Evolutionary conservation across 2,113 vertebrate genomes (phyloP).

Genomic region (Cnemophilus loriae): DNA sequence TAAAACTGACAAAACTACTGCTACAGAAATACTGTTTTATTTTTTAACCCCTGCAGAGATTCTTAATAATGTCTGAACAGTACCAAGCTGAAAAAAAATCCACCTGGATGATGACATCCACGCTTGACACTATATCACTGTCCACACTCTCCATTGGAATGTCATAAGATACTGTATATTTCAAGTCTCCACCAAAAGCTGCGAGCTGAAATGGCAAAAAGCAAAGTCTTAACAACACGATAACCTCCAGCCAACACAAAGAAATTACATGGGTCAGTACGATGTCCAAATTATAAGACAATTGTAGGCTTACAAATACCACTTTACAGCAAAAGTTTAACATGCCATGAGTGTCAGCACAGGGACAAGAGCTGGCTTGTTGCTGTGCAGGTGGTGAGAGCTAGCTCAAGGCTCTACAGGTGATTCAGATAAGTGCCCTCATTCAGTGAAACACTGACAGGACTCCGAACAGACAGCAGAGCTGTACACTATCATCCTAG

Average conservation of each 20-base stretch:
- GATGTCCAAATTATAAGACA: background rate
- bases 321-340: background rate
- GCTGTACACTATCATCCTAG: background rate
- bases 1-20: background rate
- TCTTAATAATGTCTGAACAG: background rate
- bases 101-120: conserved; percentile 83
- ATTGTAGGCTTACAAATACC: background rate
- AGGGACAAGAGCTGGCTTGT: background rate
- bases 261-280: background rate
- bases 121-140: conserved; percentile 67
- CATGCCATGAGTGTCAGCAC: accelerated
- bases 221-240: accelerated
- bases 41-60: background rate
- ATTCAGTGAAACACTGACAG: background rate
- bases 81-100: background rate
- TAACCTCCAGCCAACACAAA: background rate
- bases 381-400: background rate
- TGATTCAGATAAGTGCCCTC: background rate
- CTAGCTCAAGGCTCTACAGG: background rate
- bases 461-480: background rate
- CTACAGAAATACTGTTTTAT: background rate
- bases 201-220: conserved; percentile 73
- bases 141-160: conserved; percentile 73
- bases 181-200: conserved; percentile 79
- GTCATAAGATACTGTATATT: conserved; percentile 78